Conservation (phyloP, 2,888 invertebrate genomes). For the Trachelus iudaicus region DNA sequence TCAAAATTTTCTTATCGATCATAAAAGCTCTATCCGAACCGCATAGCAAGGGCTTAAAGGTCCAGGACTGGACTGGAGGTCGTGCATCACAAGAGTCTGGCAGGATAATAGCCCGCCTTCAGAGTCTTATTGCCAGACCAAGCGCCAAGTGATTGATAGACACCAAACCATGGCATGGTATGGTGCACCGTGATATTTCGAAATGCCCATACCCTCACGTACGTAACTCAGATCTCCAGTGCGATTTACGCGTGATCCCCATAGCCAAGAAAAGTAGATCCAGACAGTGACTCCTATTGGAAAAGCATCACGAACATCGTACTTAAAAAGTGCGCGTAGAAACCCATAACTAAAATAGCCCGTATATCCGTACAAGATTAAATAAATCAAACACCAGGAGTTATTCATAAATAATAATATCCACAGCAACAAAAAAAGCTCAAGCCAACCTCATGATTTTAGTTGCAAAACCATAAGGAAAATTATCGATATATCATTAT, state of each 20-base stretch:
- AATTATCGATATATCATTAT: not conserved
- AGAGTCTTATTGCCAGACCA: constrained; percentile 55
- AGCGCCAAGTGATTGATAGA: constrained; percentile 61
- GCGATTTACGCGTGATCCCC: not conserved
- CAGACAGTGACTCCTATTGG: not conserved
- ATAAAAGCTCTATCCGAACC: not conserved
- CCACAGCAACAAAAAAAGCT: not conserved
- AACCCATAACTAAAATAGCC: not conserved
- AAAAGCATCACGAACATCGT: not conserved
- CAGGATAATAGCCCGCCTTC: constrained; percentile 61
- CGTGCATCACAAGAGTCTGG: constrained; percentile 63
- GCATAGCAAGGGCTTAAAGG: constrained; percentile 36
- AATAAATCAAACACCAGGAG: not conserved
- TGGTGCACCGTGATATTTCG: constrained; percentile 5
- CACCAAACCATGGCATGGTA: constrained; percentile 33
- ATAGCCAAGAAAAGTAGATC: not conserved
- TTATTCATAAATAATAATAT: not conserved
- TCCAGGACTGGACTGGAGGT: constrained; percentile 54
- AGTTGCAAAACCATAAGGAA: not conserved
- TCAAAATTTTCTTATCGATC: not conserved
- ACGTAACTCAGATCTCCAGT: constrained; percentile 10
- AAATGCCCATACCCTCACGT: constrained; percentile 1
- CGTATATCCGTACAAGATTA: not conserved
- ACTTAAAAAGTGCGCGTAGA: not conserved
- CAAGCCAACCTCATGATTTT: not conserved